Evolutionary conservation across 53 echinoderm and acorn worm genomes (phyloP).

Genomic region (Arbacia lixula): DNA sequence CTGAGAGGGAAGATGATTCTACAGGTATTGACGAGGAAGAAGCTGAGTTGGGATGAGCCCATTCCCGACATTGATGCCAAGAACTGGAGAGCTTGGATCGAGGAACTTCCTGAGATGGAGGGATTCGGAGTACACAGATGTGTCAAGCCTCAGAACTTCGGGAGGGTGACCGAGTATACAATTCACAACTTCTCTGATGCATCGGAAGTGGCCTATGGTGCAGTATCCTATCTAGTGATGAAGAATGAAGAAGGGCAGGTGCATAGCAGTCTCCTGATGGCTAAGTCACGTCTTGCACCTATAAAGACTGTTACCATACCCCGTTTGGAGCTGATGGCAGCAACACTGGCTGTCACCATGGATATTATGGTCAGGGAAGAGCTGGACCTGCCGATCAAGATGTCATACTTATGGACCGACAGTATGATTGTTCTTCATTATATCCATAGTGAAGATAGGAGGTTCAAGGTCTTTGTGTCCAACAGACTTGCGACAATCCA

Average conservation of each 20-base stretch:
- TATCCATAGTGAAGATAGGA: slow-evolving; percentile 40
- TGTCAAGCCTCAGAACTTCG: slow-evolving; percentile 63
- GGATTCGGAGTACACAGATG: slow-evolving; percentile 68
- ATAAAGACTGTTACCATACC: slow-evolving; percentile 58
- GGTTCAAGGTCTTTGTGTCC: slow-evolving; percentile 57
- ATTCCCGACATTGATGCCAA: slow-evolving; percentile 45
- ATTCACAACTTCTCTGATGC: slow-evolving; percentile 78
- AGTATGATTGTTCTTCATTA: slow-evolving; percentile 54
- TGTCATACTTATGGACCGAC: slow-evolving; percentile 59
- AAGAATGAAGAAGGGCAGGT: slow-evolving; percentile 26
- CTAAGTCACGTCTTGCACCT: slow-evolving; percentile 59
- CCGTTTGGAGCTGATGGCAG: slow-evolving; percentile 54
- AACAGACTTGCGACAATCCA: slow-evolving; percentile 46
- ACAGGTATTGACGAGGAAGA: slow-evolving; percentile 55
- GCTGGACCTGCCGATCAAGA: slow-evolving; percentile 43
- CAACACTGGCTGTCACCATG: slow-evolving; percentile 44
- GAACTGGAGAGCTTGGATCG: slow-evolving; percentile 63
- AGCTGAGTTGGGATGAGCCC: slow-evolving; percentile 71
- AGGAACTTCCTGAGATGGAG: slow-evolving; percentile 62
- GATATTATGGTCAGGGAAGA: slow-evolving; percentile 45
- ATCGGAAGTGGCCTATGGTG: slow-evolving; percentile 60
- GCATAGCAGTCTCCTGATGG: slow-evolving; percentile 37
- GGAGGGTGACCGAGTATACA: slow-evolving; percentile 39
- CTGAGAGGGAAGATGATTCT: slow-evolving; percentile 71
- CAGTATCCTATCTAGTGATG: slow-evolving; percentile 50